Evolutionary conservation across 2,113 vertebrate species (phyloP).

Genomic region (Semnornis frantzii): DNA sequence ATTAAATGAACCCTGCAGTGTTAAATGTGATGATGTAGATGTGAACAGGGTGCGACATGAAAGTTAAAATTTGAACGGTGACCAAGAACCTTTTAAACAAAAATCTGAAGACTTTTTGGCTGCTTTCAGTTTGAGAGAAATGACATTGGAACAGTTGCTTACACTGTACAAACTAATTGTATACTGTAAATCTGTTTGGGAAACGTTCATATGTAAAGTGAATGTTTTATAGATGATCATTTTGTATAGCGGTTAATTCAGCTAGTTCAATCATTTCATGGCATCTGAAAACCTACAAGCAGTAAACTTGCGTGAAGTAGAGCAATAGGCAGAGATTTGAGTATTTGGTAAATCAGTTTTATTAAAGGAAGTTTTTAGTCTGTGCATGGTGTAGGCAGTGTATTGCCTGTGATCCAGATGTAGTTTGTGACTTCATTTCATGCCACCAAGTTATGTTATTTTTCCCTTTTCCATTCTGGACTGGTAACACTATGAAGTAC

Average conservation of each 20-base stretch:
- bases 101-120: neutral
- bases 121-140: constrained; percentile 43
- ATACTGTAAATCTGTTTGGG: constrained; percentile 63
- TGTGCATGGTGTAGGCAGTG: neutral
- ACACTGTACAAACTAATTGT: constrained; percentile 52
- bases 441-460: neutral
- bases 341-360: constrained; percentile 34
- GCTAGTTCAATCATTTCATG: constrained; percentile 48
- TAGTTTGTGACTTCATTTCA: constrained; percentile 17
- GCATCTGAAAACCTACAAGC: constrained; percentile 32
- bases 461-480: neutral
- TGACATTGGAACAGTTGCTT: constrained; percentile 42
- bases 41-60: neutral
- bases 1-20: neutral
- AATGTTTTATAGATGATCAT: constrained; percentile 67
- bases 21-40: neutral
- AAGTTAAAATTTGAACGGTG: neutral
- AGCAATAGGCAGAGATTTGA: constrained; percentile 28
- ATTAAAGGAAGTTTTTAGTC: constrained; percentile 21
- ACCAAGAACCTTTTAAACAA: constrained; percentile 7
- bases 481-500: neutral
- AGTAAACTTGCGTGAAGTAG: constrained; percentile 48
- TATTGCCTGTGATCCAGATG: neutral
- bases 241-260: constrained; percentile 69
- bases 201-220: constrained; percentile 68